Conservation (phyloP, 2,888 invertebrate genomes). For the Euclidia mi region DNA sequence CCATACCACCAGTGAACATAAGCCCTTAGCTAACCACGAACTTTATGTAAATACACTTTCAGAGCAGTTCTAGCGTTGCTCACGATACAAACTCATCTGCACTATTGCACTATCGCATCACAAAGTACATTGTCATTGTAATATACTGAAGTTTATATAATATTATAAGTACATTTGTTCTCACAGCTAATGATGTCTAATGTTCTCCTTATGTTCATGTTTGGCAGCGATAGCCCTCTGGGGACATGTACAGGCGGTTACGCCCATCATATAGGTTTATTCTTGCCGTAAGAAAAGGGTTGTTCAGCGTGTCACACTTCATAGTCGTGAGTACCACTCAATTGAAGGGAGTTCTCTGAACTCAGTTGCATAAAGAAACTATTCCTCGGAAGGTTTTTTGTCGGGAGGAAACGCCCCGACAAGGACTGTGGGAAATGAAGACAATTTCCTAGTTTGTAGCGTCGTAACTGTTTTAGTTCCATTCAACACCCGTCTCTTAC, state of each 20-base stretch:
- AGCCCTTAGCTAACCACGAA: constrained; percentile 20
- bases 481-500: constrained; percentile 50
- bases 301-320: constrained; percentile 58
- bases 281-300: constrained; percentile 33
- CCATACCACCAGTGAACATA: too few relatives aligned
- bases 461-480: constrained; percentile 58
- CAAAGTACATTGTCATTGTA: neutral
- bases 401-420: constrained; percentile 59
- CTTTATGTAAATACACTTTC: constrained; percentile 27
- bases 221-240: too few relatives aligned
- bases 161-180: too few relatives aligned
- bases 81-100: too few relatives aligned
- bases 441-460: constrained; percentile 64
- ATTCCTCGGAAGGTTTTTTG: constrained; percentile 54
- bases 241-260: too few relatives aligned
- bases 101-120: too few relatives aligned
- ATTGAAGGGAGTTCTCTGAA: constrained; percentile 70
- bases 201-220: too few relatives aligned
- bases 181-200: too few relatives aligned
- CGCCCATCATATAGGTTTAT: constrained; percentile 13
- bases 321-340: constrained; percentile 59
- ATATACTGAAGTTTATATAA: neutral
- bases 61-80: constrained; percentile 7
- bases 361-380: constrained; percentile 64
- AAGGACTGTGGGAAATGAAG: constrained; percentile 69